These are phyloP conservation scores for Leptothorax acervorum DNA, from an alignment of 2,888 invertebrate species.

Conservation along the genomic window DNA sequence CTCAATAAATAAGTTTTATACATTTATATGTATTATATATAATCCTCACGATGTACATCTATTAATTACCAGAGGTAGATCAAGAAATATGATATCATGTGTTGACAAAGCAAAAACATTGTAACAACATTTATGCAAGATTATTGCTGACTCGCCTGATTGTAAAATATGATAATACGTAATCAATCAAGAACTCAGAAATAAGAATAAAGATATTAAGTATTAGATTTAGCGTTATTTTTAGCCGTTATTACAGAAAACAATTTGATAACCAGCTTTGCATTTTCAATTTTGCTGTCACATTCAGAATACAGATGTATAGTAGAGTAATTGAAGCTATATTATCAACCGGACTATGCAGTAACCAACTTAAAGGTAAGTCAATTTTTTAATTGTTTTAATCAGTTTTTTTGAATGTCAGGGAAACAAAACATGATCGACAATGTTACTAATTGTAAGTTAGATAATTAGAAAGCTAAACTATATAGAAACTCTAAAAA, in stretches of 20 bases:
- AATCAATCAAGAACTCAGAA: no score
- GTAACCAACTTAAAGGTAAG: background rate
- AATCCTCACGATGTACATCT: background rate
- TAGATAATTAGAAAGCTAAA: no score
- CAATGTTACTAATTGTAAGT: background rate
- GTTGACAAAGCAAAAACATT: background rate
- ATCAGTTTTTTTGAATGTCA: background rate
- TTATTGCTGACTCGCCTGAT: background rate
- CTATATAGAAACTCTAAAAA: no score
- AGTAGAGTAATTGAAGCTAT: background rate
- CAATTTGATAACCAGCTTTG: background rate
- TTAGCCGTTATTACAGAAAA: background rate
- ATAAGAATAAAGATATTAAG: no score
- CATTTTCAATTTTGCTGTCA: background rate
- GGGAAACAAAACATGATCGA: background rate
- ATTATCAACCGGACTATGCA: background rate
- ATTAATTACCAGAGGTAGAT: background rate
- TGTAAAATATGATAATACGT: background rate
- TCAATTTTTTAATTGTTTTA: background rate
- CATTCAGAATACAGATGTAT: background rate
- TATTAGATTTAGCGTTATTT: no score
- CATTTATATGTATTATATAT: background rate
- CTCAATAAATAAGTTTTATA: conserved; percentile 47
- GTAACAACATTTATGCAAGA: background rate
- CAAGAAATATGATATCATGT: background rate